phyloP scores from a whole-genome alignment of 2,113 vertebrate species.

The Crotalus horridus region DNA sequence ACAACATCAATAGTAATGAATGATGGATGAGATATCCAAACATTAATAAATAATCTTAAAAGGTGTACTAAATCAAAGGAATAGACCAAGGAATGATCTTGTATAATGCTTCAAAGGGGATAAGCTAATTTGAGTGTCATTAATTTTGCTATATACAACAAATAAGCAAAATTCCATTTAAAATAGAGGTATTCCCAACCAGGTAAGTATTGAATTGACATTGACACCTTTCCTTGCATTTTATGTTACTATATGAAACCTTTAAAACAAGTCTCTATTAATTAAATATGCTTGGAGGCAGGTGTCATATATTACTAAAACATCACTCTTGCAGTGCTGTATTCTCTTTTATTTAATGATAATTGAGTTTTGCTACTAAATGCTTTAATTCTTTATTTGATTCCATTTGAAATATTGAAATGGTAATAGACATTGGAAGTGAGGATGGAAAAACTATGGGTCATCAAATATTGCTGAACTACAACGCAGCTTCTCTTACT shows the following conservation, averaged over 20 bases:
- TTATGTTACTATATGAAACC: neutral
- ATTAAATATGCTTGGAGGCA: neutral
- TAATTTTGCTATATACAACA: conserved; percentile 62
- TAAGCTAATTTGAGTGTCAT: conserved; percentile 60
- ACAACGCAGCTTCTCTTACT: neutral
- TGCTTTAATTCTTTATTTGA: neutral
- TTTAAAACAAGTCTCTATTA: conserved; percentile 3
- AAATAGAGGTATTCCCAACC: conserved; percentile 2
- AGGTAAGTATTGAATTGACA: conserved; percentile 33
- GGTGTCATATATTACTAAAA: neutral
- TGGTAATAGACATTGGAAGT: neutral
- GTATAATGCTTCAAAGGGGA: conserved; percentile 61
- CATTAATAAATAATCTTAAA: conserved; percentile 70
- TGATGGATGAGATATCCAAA: conserved; percentile 68
- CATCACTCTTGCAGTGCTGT: neutral
- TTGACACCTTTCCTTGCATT: conserved; percentile 30
- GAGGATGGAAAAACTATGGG: neutral
- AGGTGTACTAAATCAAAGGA: conserved; percentile 67
- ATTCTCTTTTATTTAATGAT: neutral
- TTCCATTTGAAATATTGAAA: neutral
- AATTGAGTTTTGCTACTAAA: neutral
- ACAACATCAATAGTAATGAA: conserved; percentile 62
- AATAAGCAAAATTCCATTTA: conserved; percentile 22
- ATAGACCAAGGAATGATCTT: conserved; percentile 61
- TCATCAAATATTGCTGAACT: neutral